These are phyloP conservation scores for Furcifer pardalis DNA, from an alignment of 2,797 vertebrate genomes.

Conservation along the genomic window DNA sequence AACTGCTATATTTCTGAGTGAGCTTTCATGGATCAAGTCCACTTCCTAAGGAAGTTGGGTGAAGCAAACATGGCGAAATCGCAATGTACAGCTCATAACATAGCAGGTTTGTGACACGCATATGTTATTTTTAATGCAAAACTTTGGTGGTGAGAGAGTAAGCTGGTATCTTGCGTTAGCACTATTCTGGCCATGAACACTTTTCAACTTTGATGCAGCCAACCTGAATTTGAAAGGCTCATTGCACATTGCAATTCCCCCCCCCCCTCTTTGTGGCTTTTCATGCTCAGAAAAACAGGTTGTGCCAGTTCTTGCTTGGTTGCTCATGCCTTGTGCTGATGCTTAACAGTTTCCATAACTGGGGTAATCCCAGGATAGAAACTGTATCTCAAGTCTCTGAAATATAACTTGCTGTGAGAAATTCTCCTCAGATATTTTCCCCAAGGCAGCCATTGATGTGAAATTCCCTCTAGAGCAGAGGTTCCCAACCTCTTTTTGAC, in stretches of 20 bases:
- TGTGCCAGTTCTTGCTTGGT: not conserved
- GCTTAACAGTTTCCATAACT: not conserved
- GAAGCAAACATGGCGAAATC: too few species aligned
- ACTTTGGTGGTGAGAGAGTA: too few species aligned
- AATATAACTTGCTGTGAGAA: not conserved
- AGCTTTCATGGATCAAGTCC: too few species aligned
- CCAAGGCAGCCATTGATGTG: not conserved
- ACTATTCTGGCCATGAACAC: not conserved
- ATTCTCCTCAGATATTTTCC: not conserved
- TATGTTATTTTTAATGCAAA: too few species aligned
- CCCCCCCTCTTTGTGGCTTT: too few species aligned
- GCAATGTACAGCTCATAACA: too few species aligned
- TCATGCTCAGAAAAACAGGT: not conserved
- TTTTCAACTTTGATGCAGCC: not conserved
- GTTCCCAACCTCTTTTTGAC: too few species aligned
- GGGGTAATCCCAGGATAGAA: not conserved
- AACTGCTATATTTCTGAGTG: too few species aligned
- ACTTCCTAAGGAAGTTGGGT: too few species aligned
- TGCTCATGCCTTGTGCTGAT: too few species aligned
- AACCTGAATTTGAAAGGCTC: not conserved
- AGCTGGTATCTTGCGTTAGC: not conserved
- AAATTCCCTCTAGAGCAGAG: not conserved
- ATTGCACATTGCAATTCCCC: not conserved
- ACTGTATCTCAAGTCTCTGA: not conserved
- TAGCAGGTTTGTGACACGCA: too few species aligned